phyloP scores from a whole-genome alignment of 2,113 vertebrate genomes.

The Coracopsis vasa region DNA sequence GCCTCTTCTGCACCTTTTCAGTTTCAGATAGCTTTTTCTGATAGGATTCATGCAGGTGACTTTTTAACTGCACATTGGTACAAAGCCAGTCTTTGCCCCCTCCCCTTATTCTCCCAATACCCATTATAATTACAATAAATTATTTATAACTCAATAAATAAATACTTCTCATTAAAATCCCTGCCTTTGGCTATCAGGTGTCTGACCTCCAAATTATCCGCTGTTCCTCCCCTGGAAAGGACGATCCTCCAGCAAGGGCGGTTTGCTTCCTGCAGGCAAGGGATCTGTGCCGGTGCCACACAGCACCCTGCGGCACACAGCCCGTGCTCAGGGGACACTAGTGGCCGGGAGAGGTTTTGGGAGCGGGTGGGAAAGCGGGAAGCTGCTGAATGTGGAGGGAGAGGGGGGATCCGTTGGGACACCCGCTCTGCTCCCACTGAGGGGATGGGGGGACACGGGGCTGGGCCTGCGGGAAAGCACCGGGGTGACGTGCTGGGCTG shows the following conservation, averaged over 20 bases:
- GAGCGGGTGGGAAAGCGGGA: neutral
- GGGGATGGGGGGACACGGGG: rapidly evolving
- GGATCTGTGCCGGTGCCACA: neutral
- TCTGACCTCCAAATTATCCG: neutral
- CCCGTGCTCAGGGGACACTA: neutral
- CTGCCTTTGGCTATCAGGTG: neutral
- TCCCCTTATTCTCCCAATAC: no score
- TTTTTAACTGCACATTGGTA: neutral
- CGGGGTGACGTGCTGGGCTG: neutral
- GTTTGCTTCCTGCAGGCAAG: neutral
- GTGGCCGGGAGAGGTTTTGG: neutral
- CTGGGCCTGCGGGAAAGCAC: neutral
- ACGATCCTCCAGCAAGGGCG: neutral
- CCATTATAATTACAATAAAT: neutral
- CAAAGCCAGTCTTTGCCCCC: neutral
- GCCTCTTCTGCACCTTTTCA: neutral
- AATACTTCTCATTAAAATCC: neutral
- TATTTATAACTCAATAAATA: neutral
- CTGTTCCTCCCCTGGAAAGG: neutral
- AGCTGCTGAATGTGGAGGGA: neutral
- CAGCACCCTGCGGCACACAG: neutral
- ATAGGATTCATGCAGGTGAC: neutral
- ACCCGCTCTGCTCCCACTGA: neutral
- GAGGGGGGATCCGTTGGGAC: neutral
- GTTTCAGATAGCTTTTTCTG: neutral